A percentile compares a stretch with the other conserved stretches of the same genome.
These are phyloP conservation scores for Thymallus thymallus DNA, from an alignment of 2,113 vertebrate species.

Conservation along the genomic window DNA sequence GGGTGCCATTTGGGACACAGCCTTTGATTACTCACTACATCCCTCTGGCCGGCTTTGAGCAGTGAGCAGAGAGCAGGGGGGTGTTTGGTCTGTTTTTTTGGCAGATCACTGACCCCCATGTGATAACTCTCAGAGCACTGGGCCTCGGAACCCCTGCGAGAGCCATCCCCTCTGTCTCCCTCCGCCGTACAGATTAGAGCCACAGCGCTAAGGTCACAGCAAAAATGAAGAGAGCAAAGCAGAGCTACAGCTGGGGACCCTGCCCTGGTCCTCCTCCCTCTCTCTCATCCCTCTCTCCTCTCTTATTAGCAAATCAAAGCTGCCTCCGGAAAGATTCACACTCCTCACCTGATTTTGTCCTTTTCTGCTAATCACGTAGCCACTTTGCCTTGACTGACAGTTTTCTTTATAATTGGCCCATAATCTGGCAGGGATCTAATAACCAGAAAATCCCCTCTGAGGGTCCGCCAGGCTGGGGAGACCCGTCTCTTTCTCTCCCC, in stretches of 20 bases:
- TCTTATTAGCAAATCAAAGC: conserved; percentile 99
- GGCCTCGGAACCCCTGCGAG: conserved; percentile 75
- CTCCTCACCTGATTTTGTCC: conserved; percentile 99
- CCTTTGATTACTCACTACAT: conserved; percentile 60
- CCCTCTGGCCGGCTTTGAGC: conserved; percentile 71
- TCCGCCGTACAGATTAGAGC: conserved; percentile 85
- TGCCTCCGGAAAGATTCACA: conserved; percentile 93
- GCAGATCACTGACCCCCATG: conserved; percentile 77
- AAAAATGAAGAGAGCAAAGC: conserved; percentile 94
- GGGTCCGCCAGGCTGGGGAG: conserved; percentile 91
- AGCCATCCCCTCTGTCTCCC: conserved; percentile 77
- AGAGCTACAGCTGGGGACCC: conserved; percentile 96
- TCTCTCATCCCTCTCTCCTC: conserved; percentile 79
- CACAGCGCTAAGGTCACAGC: conserved; percentile 93
- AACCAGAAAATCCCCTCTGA: conserved; percentile 99
- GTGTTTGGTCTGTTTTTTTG: conserved; percentile 48
- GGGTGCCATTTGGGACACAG: conserved; percentile 57
- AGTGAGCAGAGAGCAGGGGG: conserved; percentile 16
- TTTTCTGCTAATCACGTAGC: conserved; percentile 98
- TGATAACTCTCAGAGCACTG: conserved; percentile 77
- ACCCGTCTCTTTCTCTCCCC: conserved; percentile 83
- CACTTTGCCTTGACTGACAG: conserved; percentile 99
- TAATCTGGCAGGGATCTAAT: conserved; percentile 99
- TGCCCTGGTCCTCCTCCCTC: conserved; percentile 86
- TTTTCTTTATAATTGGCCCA: conserved; percentile 99